Percentiles rank a stretch among this genome's conserved stretches.
These are phyloP conservation scores for Limenitis arthemis DNA, from an alignment of 2,888 invertebrate species.

Conservation along the genomic window DNA sequence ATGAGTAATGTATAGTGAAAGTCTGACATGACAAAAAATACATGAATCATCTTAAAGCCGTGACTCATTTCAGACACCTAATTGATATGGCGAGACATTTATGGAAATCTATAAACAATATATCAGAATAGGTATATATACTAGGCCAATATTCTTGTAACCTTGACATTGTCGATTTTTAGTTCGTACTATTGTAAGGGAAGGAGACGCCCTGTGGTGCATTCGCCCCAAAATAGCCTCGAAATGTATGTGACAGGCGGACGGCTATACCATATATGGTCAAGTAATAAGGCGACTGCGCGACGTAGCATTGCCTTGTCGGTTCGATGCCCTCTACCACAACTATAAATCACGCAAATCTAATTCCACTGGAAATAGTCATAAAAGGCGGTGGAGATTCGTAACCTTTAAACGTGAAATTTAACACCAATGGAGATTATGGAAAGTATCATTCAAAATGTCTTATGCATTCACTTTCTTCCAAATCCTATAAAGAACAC, in stretches of 20 bases:
- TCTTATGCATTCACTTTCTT: slow-evolving; percentile 5
- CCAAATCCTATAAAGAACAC: slow-evolving; percentile 37
- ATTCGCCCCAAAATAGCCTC: slow-evolving; percentile 48
- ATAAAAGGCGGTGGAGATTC: slow-evolving; percentile 60
- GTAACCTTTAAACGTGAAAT: slow-evolving; percentile 67
- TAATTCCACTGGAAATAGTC: slow-evolving; percentile 35
- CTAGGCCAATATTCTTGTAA: slow-evolving; percentile 6
- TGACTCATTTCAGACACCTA: slow-evolving; percentile 22
- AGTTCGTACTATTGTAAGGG: slow-evolving; percentile 26
- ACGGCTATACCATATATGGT: slow-evolving; percentile 65
- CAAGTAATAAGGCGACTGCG: slow-evolving; percentile 64
- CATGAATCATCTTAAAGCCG: slow-evolving; percentile 22
- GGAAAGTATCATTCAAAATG: slow-evolving; percentile 7
- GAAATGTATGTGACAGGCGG: slow-evolving; percentile 47
- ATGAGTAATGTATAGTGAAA: slow-evolving; percentile 22
- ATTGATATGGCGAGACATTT: slow-evolving; percentile 15
- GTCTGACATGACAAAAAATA: slow-evolving; percentile 17
- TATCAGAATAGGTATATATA: slow-evolving; percentile 3
- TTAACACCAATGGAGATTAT: slow-evolving; percentile 49
- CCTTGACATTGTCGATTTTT: slow-evolving; percentile 44
- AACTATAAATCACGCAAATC: slow-evolving; percentile 31
- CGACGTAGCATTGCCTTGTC: slow-evolving; percentile 53
- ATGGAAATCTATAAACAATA: slow-evolving; percentile 14
- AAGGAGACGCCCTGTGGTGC: slow-evolving; percentile 28
- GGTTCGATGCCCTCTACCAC: slow-evolving; percentile 62